A percentile compares a stretch with the other conserved stretches of the same genome.
Conservation (phyloP, 1,140 invertebrate species). For the Vanessa atalanta region DNA sequence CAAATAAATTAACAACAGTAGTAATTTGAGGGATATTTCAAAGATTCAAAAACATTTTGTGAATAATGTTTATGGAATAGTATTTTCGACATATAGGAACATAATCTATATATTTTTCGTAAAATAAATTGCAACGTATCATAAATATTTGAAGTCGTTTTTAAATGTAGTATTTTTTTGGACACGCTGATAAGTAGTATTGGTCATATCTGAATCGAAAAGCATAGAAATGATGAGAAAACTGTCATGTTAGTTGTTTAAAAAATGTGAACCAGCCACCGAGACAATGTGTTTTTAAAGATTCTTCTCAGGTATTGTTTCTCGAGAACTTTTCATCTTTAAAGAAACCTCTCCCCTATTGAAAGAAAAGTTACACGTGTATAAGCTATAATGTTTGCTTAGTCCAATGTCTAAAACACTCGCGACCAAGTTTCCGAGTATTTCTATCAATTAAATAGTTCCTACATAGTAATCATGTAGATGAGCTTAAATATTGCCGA, state of each 20-base stretch:
- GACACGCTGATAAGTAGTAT: neutral
- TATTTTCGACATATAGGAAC: too few relatives aligned
- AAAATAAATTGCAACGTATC: too few relatives aligned
- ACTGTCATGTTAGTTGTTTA: constrained; percentile 15
- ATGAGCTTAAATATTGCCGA: neutral
- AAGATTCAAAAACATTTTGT: too few relatives aligned
- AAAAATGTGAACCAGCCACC: constrained; percentile 26
- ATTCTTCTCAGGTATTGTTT: constrained; percentile 38
- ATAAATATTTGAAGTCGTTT: too few relatives aligned
- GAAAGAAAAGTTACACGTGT: constrained; percentile 29
- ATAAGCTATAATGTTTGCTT: constrained; percentile 16
- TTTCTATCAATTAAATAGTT: neutral
- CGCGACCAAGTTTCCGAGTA: neutral
- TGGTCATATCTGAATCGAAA: neutral
- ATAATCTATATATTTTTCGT: too few relatives aligned
- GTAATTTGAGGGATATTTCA: too few relatives aligned
- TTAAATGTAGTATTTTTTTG: too few relatives aligned
- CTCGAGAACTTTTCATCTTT: constrained; percentile 40
- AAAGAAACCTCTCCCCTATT: constrained; percentile 30
- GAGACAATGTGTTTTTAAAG: constrained; percentile 36
- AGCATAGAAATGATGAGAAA: neutral
- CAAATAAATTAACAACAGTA: neutral
- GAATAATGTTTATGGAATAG: too few relatives aligned
- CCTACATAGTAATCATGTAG: neutral
- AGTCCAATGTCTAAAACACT: constrained; percentile 5